Evolutionary conservation across 2,888 invertebrate species (phyloP).

Genomic region (Thereva unica): DNA sequence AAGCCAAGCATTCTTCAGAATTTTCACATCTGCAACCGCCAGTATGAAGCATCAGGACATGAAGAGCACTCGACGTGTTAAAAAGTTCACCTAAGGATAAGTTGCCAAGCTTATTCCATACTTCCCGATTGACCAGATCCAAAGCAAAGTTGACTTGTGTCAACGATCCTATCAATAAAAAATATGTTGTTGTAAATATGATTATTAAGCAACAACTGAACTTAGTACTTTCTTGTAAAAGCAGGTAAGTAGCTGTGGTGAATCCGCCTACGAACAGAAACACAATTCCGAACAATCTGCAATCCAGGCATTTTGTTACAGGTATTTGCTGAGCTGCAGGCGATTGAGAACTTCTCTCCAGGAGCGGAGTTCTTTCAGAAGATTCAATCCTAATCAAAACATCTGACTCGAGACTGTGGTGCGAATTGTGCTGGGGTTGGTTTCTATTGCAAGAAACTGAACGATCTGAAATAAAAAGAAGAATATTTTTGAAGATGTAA

Average conservation of each 20-base stretch:
- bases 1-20: conserved; percentile 50
- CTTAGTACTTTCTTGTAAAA: not conserved
- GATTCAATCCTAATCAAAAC: too few species aligned
- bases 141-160: conserved; percentile 46
- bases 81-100: conserved; percentile 40
- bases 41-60: conserved; percentile 59
- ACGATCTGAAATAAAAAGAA: too few species aligned
- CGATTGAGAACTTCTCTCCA: not conserved
- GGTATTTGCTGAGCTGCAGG: not conserved
- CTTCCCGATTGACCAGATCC: conserved; percentile 50
- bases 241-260: not conserved
- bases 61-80: conserved; percentile 48
- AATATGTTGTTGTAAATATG: too few species aligned
- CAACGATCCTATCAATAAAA: too few species aligned
- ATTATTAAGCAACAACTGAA: too few species aligned
- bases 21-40: conserved; percentile 55
- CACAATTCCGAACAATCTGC: not conserved
- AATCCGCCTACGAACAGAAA: not conserved
- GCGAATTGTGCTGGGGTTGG: too few species aligned
- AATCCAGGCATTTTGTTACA: not conserved
- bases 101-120: conserved; percentile 48
- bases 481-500: too few species aligned
- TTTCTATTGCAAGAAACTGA: too few species aligned
- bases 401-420: too few species aligned
- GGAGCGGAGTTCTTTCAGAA: not conserved